phyloP scores from a whole-genome alignment of 2,888 invertebrate species.

The Nebria brevicollis region DNA sequence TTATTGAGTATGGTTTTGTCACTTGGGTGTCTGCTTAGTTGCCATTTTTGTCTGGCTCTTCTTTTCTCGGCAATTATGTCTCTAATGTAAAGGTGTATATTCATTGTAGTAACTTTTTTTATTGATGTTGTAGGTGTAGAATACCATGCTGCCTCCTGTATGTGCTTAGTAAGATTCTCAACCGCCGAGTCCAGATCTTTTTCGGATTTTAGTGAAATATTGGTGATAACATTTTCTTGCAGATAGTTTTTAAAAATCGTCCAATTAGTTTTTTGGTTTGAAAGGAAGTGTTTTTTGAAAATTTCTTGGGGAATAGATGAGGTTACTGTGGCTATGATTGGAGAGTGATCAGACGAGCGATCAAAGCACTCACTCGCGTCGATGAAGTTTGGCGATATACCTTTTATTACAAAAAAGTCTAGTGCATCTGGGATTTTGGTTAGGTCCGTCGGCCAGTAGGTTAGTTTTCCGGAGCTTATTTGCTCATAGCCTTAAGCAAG shows the following conservation, averaged over 20 bases:
- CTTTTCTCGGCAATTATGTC: too few relatives aligned
- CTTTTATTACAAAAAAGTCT: too few relatives aligned
- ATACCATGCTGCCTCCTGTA: slow-evolving; percentile 15
- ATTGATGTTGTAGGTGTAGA: slow-evolving; percentile 21
- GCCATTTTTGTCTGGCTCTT: too few relatives aligned
- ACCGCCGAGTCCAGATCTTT: slow-evolving; percentile 16
- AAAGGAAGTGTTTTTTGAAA: not conserved
- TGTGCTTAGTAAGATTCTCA: slow-evolving; percentile 3
- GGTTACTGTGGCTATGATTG: slow-evolving; percentile 14
- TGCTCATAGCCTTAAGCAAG: too few relatives aligned
- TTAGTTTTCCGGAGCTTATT: too few relatives aligned
- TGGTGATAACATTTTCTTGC: too few relatives aligned
- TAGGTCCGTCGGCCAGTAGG: too few relatives aligned
- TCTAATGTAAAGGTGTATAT: slow-evolving; percentile 12
- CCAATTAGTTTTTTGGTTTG: not conserved
- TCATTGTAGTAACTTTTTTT: slow-evolving; percentile 13
- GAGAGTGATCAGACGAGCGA: slow-evolving; percentile 9
- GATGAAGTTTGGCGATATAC: not conserved
- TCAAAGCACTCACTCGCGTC: not conserved
- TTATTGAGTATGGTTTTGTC: too few relatives aligned
- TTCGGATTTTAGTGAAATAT: too few relatives aligned
- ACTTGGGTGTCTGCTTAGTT: too few relatives aligned
- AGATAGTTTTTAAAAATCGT: not conserved
- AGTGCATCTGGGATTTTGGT: too few relatives aligned
- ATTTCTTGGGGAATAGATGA: not conserved